Percentiles rank a stretch among this genome's conserved stretches.
These are phyloP conservation scores for Drosophila chauvacae DNA, from an alignment of 1,140 invertebrate genomes.

Conservation along the genomic window DNA sequence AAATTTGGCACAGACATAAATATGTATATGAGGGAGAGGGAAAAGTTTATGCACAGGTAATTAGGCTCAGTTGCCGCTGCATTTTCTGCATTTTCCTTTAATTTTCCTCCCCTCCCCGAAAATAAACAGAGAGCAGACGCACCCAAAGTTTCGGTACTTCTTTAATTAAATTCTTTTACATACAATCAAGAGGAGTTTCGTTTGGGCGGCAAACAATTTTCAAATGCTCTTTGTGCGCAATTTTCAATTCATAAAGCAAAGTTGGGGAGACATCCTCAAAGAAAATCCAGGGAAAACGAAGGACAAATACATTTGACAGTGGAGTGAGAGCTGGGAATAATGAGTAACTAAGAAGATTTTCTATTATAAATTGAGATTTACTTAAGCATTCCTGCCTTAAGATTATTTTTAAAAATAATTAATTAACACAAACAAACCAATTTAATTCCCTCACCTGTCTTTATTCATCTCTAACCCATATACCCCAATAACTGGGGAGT, in stretches of 20 bases:
- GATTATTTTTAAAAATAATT: not conserved
- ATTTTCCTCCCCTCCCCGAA: not conserved
- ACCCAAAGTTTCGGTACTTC: slow-evolving; percentile 13
- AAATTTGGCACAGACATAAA: slow-evolving; percentile 43
- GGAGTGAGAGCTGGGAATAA: not conserved
- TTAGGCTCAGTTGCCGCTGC: slow-evolving; percentile 32
- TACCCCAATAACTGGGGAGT: slow-evolving; percentile 14
- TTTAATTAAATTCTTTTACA: slow-evolving; percentile 68
- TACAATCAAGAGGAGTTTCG: slow-evolving; percentile 39
- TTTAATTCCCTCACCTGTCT: not conserved
- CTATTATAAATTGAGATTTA: not conserved
- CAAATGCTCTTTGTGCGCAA: slow-evolving; percentile 50
- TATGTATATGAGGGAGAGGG: slow-evolving; percentile 6
- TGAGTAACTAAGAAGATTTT: not conserved
- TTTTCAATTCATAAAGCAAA: slow-evolving; percentile 33
- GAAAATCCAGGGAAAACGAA: slow-evolving; percentile 6
- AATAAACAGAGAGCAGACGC: slow-evolving; percentile 7
- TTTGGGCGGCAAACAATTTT: slow-evolving; percentile 64
- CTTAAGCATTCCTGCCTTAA: not conserved
- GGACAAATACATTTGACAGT: slow-evolving; percentile 9
- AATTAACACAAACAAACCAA: not conserved
- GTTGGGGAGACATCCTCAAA: slow-evolving; percentile 6
- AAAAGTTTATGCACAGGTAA: slow-evolving; percentile 58
- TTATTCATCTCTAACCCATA: slow-evolving; percentile 15
- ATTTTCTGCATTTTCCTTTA: slow-evolving; percentile 3